A percentile compares a stretch with the other conserved stretches of the same genome.
These are phyloP conservation scores for Atrina japonica DNA, from an alignment of 2,888 invertebrate genomes.

Conservation along the genomic window DNA sequence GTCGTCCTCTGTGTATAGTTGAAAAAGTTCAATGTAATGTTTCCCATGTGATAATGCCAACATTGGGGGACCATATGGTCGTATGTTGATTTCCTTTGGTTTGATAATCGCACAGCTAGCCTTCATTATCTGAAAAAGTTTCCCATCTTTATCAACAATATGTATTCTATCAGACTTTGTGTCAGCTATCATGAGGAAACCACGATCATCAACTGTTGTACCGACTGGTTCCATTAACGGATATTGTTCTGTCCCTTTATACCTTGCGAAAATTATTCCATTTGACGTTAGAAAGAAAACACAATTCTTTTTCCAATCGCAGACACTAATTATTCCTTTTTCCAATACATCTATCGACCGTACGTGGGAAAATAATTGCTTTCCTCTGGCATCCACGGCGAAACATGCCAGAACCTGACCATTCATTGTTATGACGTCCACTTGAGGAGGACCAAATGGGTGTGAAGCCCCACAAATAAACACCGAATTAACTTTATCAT, in stretches of 20 bases:
- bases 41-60: conserved; percentile 20
- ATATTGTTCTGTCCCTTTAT: conserved; percentile 7
- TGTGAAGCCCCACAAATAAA: conserved; percentile 21
- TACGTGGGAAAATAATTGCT: not conserved
- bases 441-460: conserved; percentile 22
- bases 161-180: conserved; percentile 15
- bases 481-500: not conserved
- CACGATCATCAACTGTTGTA: conserved; percentile 23
- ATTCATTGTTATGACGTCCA: conserved; percentile 11
- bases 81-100: conserved; percentile 29
- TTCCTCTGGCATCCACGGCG: not conserved
- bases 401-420: conserved; percentile 13
- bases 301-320: conserved; percentile 27
- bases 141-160: conserved; percentile 7
- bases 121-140: conserved; percentile 4
- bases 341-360: conserved; percentile 25
- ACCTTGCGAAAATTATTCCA: conserved; percentile 11
- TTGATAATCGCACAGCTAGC: conserved; percentile 9
- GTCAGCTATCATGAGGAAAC: conserved; percentile 17
- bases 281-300: conserved; percentile 19
- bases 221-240: conserved; percentile 21
- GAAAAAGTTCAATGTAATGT: conserved; percentile 10
- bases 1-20: not conserved
- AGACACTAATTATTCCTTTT: conserved; percentile 12
- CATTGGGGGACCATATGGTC: conserved; percentile 14